Evolutionary conservation across 2,113 vertebrate genomes (phyloP).

Genomic region (Gallinago media): DNA sequence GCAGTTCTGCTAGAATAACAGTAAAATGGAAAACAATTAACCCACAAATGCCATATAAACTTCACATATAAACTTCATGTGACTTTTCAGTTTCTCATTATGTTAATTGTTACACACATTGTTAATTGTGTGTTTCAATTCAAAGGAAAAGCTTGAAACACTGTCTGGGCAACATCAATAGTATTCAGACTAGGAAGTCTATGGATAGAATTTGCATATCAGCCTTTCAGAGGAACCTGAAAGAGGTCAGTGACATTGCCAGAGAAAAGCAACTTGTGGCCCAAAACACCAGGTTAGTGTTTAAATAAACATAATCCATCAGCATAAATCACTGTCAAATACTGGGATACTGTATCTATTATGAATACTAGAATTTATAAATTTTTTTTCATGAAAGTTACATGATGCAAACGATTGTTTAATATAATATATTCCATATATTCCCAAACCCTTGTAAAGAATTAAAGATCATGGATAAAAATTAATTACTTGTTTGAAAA

Average conservation of each 20-base stretch:
- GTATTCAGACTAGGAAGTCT: background rate
- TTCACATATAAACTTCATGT: background rate
- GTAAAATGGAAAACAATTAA: background rate
- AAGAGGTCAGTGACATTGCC: constrained; percentile 68
- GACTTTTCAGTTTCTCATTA: background rate
- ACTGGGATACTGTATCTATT: background rate
- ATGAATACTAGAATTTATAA: background rate
- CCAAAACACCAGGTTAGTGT: constrained; percentile 79
- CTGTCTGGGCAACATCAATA: background rate
- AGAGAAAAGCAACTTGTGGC: constrained; percentile 76
- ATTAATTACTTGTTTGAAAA: background rate
- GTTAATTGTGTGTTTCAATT: background rate
- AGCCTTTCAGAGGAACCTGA: constrained; percentile 72
- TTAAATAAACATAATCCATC: background rate
- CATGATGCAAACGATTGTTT: background rate
- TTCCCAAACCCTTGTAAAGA: background rate
- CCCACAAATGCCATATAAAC: background rate
- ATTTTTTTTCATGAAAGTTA: background rate
- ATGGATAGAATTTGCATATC: constrained; percentile 58
- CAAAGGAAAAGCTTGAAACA: constrained; percentile 49
- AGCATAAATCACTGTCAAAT: background rate
- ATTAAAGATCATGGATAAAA: background rate
- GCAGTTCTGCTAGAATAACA: background rate
- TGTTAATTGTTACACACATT: no score
- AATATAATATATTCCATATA: background rate